phyloP scores from a whole-genome alignment of 1,140 invertebrate genomes.

The Orius insidiosus region DNA sequence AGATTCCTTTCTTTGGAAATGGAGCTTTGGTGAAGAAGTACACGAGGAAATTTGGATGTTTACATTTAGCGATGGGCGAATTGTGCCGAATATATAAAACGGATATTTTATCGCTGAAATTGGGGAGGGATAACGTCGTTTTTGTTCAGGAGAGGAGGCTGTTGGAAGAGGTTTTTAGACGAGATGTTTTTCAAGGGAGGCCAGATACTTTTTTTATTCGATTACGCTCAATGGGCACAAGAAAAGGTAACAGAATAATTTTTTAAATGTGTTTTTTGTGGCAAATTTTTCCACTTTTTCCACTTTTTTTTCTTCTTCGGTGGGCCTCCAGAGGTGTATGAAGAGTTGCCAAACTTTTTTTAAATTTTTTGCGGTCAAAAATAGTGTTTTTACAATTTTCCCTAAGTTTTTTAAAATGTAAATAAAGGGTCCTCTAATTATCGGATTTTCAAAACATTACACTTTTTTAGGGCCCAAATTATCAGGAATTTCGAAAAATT shows the following conservation, averaged over 20 bases:
- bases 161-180: constrained; percentile 38
- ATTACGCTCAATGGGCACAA: constrained; percentile 47
- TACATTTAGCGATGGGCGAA: constrained; percentile 39
- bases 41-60: constrained; percentile 33
- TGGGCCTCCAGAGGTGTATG: too few relatives aligned
- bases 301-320: too few relatives aligned
- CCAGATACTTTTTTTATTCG: constrained; percentile 54
- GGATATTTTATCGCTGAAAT: constrained; percentile 42
- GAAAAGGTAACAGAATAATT: constrained; percentile 34
- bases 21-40: constrained; percentile 32
- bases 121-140: constrained; percentile 40
- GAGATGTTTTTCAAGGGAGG: constrained; percentile 48
- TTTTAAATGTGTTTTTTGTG: too few relatives aligned
- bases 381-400: too few relatives aligned
- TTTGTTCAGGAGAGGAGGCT: constrained; percentile 39
- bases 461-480: too few relatives aligned
- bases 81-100: constrained; percentile 41
- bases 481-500: too few relatives aligned
- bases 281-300: too few relatives aligned
- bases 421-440: too few relatives aligned
- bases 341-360: too few relatives aligned
- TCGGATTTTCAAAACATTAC: too few relatives aligned
- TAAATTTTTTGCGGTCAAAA: too few relatives aligned
- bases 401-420: too few relatives aligned
- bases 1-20: constrained; percentile 49